phyloP scores from a whole-genome alignment of 2,113 vertebrate genomes.

The Triplophysa rosa region DNA sequence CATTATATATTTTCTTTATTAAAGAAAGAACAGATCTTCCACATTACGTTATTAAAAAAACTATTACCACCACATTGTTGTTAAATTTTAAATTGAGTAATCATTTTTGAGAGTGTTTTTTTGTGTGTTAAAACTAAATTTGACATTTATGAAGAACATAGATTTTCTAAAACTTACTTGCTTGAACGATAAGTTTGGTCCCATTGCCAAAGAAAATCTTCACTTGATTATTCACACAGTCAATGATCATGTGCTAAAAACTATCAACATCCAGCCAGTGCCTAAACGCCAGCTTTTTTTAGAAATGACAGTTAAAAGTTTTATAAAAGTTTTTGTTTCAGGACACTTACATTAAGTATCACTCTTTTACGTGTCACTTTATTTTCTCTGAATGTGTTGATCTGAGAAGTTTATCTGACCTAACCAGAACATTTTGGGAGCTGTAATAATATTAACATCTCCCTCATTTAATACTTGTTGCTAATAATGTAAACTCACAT shows the following conservation, averaged over 20 bases:
- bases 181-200: slow-evolving; percentile 20
- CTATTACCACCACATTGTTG: too few species aligned
- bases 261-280: not conserved
- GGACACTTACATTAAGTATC: not conserved
- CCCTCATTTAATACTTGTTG: too few species aligned
- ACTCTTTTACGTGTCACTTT: not conserved
- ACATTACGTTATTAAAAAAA: too few species aligned
- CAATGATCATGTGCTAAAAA: not conserved
- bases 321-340: not conserved
- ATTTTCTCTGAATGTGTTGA: not conserved
- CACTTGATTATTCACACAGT: slow-evolving; percentile 21
- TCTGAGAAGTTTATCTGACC: not conserved
- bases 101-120: not conserved
- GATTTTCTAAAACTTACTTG: slow-evolving; percentile 15
- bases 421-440: not conserved
- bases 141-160: not conserved
- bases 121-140: not conserved
- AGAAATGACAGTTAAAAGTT: too few species aligned
- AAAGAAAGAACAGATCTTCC: too few species aligned
- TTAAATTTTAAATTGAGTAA: not conserved
- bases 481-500: too few species aligned
- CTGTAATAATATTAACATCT: not conserved
- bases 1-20: too few species aligned
- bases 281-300: not conserved
- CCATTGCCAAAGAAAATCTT: slow-evolving; percentile 24